These are phyloP conservation scores for Cylindroiulus punctatus DNA, from an alignment of 2,888 invertebrate genomes.

Conservation along the genomic window DNA sequence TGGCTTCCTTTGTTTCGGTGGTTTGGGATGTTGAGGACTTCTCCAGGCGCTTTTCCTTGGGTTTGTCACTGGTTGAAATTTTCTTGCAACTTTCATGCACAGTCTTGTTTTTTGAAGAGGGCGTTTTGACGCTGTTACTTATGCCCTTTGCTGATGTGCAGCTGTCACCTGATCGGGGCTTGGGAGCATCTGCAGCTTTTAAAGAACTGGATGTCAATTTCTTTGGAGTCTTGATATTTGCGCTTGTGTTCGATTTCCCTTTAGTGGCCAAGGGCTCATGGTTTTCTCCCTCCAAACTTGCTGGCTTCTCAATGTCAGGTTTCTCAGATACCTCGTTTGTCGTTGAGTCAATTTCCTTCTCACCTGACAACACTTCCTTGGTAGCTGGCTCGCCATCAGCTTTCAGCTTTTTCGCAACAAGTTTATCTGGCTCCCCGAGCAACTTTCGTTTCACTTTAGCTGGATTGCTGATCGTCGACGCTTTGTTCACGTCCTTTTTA, in stretches of 20 bases:
- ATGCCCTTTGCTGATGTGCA: neutral
- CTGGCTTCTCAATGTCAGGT: neutral
- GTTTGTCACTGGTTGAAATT: neutral
- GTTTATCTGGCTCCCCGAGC: neutral
- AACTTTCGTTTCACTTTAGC: constrained; percentile 32
- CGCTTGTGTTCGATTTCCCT: neutral
- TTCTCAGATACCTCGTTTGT: neutral
- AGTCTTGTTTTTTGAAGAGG: neutral
- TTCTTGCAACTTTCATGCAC: constrained; percentile 27
- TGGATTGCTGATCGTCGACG: neutral
- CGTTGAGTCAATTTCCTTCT: neutral
- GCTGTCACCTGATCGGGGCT: neutral
- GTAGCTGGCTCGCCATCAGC: neutral
- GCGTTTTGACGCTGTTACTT: neutral
- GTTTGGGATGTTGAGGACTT: neutral
- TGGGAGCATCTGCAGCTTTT: neutral
- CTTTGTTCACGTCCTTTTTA: neutral
- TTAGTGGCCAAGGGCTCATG: neutral
- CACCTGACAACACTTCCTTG: no score
- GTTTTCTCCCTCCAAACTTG: neutral
- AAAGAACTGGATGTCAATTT: neutral
- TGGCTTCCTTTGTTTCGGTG: neutral
- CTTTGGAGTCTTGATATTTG: neutral
- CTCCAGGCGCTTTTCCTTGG: neutral
- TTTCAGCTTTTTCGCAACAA: neutral